Base-by-base conservation (phyloP, 1,140 invertebrate genomes). In the Spodoptera litura region DNA sequence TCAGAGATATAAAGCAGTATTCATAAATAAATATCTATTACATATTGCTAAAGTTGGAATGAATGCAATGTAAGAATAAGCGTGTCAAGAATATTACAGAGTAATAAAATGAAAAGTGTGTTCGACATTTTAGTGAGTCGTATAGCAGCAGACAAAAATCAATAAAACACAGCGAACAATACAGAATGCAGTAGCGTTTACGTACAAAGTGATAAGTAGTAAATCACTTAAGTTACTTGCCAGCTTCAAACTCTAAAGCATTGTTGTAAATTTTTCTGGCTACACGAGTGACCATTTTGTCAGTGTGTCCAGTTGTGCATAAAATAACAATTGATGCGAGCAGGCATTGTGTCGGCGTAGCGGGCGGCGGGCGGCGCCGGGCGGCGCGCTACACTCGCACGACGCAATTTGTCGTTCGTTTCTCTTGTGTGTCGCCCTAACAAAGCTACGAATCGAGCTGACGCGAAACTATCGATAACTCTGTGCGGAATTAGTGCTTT, bases 361-460 rank as follows among this genome's bases (percentile, higher is more conserved):
- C 44, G 15, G 11, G 38, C 31, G 58, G 66, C 80, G 84, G 77
- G 80, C 79, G 84, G 76, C 68, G 55, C 3, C 66, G 49, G 44
- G 66, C 62, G 64, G 49, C 62, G 52, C 78, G 83, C 80, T 84
- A 86, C 85, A 87, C 82, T 89, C 86, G 87, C 80, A 81, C 84
- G 84, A 87, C 78, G 90, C 88, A 92, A 93, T 93, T 93, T 92
- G 91, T 90, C 86, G 83, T 84, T 82, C 89, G 91, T 92, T 91
- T 91, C 87, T 91, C 89, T 90, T 87, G 85, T 88, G 85, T 91
- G 88, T 89, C 81, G 83, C 84, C 83, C 84, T 84, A 88, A 87
- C 85, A 88, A 85, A 87, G 87, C 87, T 85, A 81, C 86, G 84
- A 87, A 89, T 93, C 82, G 79, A 85, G 85, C 86, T 87, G 88